Evolutionary conservation across 64 coral and sea anemone genomes (phyloP).

Genomic region (Hydrozoanthus tunicans): DNA sequence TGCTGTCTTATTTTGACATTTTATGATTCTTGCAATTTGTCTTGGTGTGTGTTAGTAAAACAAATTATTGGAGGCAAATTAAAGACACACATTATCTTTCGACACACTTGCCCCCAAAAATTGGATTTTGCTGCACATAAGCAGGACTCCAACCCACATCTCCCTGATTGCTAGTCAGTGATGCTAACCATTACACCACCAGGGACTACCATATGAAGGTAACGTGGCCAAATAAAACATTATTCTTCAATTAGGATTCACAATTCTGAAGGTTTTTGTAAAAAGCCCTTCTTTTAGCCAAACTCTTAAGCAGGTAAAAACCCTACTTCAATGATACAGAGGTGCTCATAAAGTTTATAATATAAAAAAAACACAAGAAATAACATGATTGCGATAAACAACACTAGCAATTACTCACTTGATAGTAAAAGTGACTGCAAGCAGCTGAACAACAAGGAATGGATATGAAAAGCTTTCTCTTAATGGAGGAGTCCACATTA

Average conservation of each 20-base stretch:
- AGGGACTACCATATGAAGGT: too few relatives aligned
- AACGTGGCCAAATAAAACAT: too few relatives aligned
- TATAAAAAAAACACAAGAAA: neutral
- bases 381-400: neutral
- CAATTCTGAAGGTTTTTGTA: neutral
- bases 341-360: neutral
- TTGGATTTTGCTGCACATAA: too few relatives aligned
- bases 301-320: neutral
- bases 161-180: too few relatives aligned
- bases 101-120: too few relatives aligned
- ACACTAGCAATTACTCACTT: constrained; percentile 60
- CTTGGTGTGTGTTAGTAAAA: too few relatives aligned
- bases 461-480: constrained; percentile 99
- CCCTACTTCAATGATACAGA: neutral
- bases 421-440: constrained; percentile 86
- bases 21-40: too few relatives aligned
- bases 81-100: too few relatives aligned
- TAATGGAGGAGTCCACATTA: constrained; percentile 99
- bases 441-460: constrained; percentile 86
- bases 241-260: neutral
- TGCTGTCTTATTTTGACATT: too few relatives aligned
- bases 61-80: too few relatives aligned
- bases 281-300: neutral
- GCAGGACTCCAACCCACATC: too few relatives aligned
- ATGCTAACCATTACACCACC: too few relatives aligned